Base-by-base conservation (phyloP, 1,140 invertebrate species). In the Eupristina koningsbergeri region DNA sequence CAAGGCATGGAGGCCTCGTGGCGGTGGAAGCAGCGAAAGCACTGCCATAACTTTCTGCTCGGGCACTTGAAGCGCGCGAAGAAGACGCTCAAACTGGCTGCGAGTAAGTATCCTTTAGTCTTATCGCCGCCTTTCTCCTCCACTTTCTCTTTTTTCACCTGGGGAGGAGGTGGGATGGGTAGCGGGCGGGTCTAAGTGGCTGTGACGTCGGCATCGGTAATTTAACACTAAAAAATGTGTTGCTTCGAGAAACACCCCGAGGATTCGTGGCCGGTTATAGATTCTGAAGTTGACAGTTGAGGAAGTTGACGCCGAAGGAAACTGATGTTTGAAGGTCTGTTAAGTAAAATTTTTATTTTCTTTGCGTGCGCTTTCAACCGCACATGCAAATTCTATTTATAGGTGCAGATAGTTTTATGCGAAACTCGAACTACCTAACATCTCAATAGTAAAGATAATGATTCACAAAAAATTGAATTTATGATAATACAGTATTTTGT, bases 1-100 rank as follows among this genome's bases (percentile, higher is more conserved):
- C n/a, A 58, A 92, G 91, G 91, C 91, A 92, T 92, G 92, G 92
- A 92, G 91, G 89, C 86, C 88, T 90, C 91, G 91, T 90, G 91
- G 91, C 89, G 89, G 87, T 89, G 90, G 89, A 89, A 90, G 90
- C 84, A 84, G 83, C 91, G 89, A 90, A 90, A 91, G 90, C 92
- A 92, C 83, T 85, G 79, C 85, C 81, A 87, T 75, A 75, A 80
- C 63, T 80, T 79, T 74, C 47, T 75, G 77, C 77, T 84, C 39
- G 76, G 83, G 83, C 53, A 50, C 76, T 71, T 79, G 76, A 79
- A 39, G 75, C 63, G 29, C 45, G 34, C 53, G n/a, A 64, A 71
- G n/a, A 29, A 73, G 47, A 64, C 67, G 36, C 63, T 83, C 74
- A 83, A n/a, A 73, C 82, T 67, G 67, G 69, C 80, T 81, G 81